Evolutionary conservation across 2,797 vertebrate species (phyloP).

Genomic region (Enteromius viviparus): DNA sequence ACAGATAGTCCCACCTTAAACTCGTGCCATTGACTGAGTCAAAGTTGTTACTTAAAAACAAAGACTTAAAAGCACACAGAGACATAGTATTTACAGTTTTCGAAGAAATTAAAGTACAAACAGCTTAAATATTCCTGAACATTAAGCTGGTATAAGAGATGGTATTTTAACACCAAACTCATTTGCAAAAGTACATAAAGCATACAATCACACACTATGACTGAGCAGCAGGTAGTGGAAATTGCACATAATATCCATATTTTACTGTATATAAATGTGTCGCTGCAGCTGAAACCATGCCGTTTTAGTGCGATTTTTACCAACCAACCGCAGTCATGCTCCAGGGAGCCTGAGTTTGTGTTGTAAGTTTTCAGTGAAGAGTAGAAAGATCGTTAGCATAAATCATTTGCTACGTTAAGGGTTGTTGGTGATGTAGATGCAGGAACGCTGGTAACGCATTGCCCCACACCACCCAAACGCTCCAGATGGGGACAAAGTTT

Average conservation of each 20-base stretch:
- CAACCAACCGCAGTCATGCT: slow-evolving; percentile 19
- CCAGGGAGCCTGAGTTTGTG: slow-evolving; percentile 14
- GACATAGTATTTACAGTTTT: neutral
- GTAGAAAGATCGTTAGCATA: slow-evolving; percentile 35
- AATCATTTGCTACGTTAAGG: slow-evolving; percentile 23
- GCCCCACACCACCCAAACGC: slow-evolving; percentile 43
- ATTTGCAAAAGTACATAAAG: neutral
- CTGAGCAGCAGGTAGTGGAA: slow-evolving; percentile 15
- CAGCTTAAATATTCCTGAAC: neutral
- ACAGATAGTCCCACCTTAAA: neutral
- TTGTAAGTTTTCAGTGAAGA: slow-evolving; percentile 23
- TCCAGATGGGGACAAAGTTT: slow-evolving; percentile 62
- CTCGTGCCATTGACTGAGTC: neutral
- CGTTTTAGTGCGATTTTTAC: neutral
- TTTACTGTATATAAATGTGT: slow-evolving; percentile 15
- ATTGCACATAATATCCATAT: slow-evolving; percentile 6
- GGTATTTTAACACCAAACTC: neutral
- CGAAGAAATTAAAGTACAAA: neutral
- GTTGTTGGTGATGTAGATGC: slow-evolving; percentile 26
- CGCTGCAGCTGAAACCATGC: neutral
- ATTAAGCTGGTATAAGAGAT: neutral
- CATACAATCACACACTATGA: neutral
- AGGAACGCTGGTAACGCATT: slow-evolving; percentile 20
- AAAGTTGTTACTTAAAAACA: neutral
- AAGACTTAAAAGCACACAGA: neutral